Base-by-base conservation (phyloP, 2,797 vertebrate species). In the Danio aesculapii region DNA sequence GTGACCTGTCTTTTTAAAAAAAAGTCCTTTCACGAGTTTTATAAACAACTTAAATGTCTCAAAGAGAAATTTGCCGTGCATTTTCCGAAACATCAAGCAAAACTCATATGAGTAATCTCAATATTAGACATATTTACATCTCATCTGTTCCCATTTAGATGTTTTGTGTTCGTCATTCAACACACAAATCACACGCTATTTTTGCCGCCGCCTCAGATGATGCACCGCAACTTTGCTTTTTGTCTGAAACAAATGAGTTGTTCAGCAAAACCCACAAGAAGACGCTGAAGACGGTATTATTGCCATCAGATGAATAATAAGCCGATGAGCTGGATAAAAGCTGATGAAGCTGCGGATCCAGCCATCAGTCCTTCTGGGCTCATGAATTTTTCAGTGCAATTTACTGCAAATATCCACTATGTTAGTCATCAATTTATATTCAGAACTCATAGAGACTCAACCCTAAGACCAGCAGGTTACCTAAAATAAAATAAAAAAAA, bases 321-420 rank as follows among this genome's bases (percentile, higher is more conserved):
- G 41, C 2, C 1, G 10, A 47, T 57, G 59, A 63, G 17, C 62
- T 52, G 53, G 62, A 67, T 66, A 46, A 57, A 9, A 67, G 19
- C 9, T 8, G 14, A 78, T 44, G 46, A 17, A 14, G 55, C 6
- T n/a, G 55, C 6, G 43, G 43, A 59, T 44, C 30, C 47, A 79
- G 55, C 6, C 1, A 5, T 78, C 64, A 39, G 13, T 21, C 6
- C 2, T 49, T 55, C 50, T 64, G 17, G 55, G 59, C 4, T 66
- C 59, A 80, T 73, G 68, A 73, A 80, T 80, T 17, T 73, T 73
- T 73, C 50, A 80, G 58, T 64, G 59, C 19, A 73, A 80, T 73
- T 80, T 64, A 12, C 49, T 47, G 59, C 50, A 64, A 41, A 80
- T 73, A 57, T 73, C 14, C 10, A 4, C 69, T 39, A 39, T 47